These are phyloP conservation scores for Hyposoter dolosus DNA, from an alignment of 2,888 invertebrate species.

Conservation along the genomic window DNA sequence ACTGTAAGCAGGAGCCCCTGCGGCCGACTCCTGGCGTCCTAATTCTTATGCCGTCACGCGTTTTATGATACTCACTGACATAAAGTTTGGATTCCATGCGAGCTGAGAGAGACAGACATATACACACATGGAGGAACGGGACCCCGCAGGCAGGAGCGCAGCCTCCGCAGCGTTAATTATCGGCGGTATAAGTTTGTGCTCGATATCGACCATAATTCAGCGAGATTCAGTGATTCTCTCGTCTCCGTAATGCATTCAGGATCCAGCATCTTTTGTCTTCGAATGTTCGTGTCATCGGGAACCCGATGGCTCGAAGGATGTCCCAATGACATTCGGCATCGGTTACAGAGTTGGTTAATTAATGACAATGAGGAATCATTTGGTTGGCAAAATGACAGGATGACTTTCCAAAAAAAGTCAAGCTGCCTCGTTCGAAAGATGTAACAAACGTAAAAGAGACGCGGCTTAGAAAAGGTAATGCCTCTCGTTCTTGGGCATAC, in stretches of 20 bases:
- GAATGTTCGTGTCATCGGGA: conserved; percentile 7
- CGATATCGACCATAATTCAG: conserved; percentile 83
- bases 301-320: not conserved
- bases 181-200: conserved; percentile 76
- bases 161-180: conserved; percentile 80
- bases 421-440: not conserved
- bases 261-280: conserved; percentile 47
- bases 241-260: conserved; percentile 50
- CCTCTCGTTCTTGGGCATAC: conserved; percentile 46
- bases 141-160: conserved; percentile 60
- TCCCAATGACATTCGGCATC: conserved; percentile 8
- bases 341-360: conserved; percentile 1
- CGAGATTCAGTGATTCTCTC: conserved; percentile 49
- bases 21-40: conserved; percentile 77
- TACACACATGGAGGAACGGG: conserved; percentile 56
- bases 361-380: conserved; percentile 25
- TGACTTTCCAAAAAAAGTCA: conserved; percentile 36
- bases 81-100: conserved; percentile 83
- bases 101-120: conserved; percentile 64
- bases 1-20: conserved; percentile 67
- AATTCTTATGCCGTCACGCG: conserved; percentile 84
- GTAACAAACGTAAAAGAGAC: conserved; percentile 16
- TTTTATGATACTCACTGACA: conserved; percentile 84
- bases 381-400: conserved; percentile 8
- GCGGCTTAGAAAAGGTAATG: conserved; percentile 30